Evolutionary conservation across 2,888 invertebrate genomes (phyloP).

Genomic region (Periphyllus acericola): DNA sequence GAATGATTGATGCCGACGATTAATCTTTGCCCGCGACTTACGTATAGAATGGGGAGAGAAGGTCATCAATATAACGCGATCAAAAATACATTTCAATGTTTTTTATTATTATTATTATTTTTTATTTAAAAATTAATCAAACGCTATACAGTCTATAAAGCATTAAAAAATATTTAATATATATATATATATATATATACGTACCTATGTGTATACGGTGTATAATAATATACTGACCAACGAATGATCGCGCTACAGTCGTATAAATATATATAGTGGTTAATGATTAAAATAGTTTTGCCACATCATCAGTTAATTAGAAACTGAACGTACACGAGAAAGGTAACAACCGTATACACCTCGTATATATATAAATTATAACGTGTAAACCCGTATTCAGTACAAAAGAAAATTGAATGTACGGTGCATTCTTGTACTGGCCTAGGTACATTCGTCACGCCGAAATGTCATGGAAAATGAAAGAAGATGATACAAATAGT

Average conservation of each 20-base stretch:
- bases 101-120: neutral
- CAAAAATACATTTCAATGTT: slow-evolving; percentile 37
- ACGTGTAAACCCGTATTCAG: neutral
- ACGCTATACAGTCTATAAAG: slow-evolving; percentile 8
- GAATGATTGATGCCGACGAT: slow-evolving; percentile 58
- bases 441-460: slow-evolving; percentile 56
- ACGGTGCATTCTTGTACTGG: slow-evolving; percentile 43
- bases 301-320: slow-evolving; percentile 61
- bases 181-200: neutral
- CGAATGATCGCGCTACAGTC: neutral
- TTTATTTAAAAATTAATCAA: slow-evolving; percentile 41
- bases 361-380: neutral
- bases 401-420: slow-evolving; percentile 57
- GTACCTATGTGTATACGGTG: neutral
- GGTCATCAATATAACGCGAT: slow-evolving; percentile 56
- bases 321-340: slow-evolving; percentile 36
- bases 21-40: slow-evolving; percentile 42
- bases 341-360: slow-evolving; percentile 13
- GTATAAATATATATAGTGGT: neutral
- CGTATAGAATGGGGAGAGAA: slow-evolving; percentile 5
- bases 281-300: slow-evolving; percentile 52
- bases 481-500: neutral
- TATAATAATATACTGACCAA: neutral
- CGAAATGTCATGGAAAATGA: slow-evolving; percentile 55
- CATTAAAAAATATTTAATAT: neutral